Base-by-base conservation (phyloP, 1,140 invertebrate species). In the Calephelis nemesis region DNA sequence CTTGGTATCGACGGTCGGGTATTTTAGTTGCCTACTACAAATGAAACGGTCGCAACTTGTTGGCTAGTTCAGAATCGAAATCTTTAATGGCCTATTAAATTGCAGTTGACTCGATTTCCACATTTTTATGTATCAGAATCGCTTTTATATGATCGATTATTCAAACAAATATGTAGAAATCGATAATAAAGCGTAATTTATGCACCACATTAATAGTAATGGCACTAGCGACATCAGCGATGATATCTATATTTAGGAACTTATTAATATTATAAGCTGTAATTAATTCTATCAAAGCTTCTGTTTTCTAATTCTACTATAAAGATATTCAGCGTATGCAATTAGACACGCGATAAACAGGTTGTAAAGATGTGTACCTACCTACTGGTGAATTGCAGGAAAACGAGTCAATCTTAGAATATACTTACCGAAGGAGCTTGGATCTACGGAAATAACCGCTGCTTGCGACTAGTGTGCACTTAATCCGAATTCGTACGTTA, bases 1-100 rank as follows among this genome's bases (percentile, higher is more conserved):
- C 85, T 83, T 75, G 77, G 83, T 84, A 87, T 86, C 83, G 84
- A 84, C 82, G 77, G 15, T 77, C 65, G 79, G 85, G 84, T 87
- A 87, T 88, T 89, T 89, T 83, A 87, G 82, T 70, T 89, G 80
- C 82, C 87, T 85, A 85, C 84, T 81, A 82, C 83, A 72, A 67
- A 79, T 74, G 77, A 75, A 75, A 79, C 72, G 74, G 75, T 77
- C 69, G 69, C n/a, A 45, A 65, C 60, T 60, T 68, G 42, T 47
- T 52, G 65, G 65, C 52, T 58, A 58, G 54, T 58, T 12, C 11
- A 54, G 30, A 58, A 40, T 58, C 54, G 11, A 58, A 58, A 58
- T 39, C 54, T 40, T 54, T 39, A 58, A 39, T 58, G 30, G 30
- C 30, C 54, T 58, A 60, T 60, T 60, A 60, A 40, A 60, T 40